Evolutionary conservation across 2,888 invertebrate genomes (phyloP), one percentile per base, ranked within the genome.

Genomic region (Subacronicta megacephala): DNA sequence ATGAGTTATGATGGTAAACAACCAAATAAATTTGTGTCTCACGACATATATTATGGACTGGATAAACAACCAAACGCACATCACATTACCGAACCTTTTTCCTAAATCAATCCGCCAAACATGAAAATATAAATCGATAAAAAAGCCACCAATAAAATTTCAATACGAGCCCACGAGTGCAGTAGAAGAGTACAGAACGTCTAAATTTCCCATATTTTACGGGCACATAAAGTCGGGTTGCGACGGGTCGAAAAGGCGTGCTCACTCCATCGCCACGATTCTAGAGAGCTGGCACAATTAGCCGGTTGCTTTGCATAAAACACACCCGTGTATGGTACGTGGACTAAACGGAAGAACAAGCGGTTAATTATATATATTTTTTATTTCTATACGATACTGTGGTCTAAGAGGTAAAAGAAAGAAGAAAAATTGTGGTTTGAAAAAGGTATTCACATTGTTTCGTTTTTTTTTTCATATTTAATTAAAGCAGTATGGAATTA

Each of bases 221-320:
- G 63, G 78, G 60, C 72, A 58, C 68, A 73, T 81, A 78, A 80
- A 81, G 70, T 68, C 59, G 62, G 70, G 71, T 72, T 57, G 63
- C 77, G 72, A 63, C 62, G 63, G 77, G 78, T 80, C 60, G 72
- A 80, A 79, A 82, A 84, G 80, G 82, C 83, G 78, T 78, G 75
- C 78, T 78, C 78, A 70, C 79, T 79, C 79, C 79, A 72, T 79
- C 73, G 77, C 82, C 78, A 79, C 84, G 81, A 75, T 78, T 81
- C 82, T 75, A 62, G 75, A 75, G 73, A 84, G 82, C 81, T 75
- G 78, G 84, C 77, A 86, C 87, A 89, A 90, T 90, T 89, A 90
- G 87, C 83, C 68, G 76, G 82, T 82, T 84, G 81, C 83, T 90
- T 89, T 88, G 85, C 88, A 89, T 89, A 87, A 87, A 88, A 87